These are phyloP conservation scores for Andrena dorsata DNA, from an alignment of 2,888 invertebrate genomes.

Conservation along the genomic window DNA sequence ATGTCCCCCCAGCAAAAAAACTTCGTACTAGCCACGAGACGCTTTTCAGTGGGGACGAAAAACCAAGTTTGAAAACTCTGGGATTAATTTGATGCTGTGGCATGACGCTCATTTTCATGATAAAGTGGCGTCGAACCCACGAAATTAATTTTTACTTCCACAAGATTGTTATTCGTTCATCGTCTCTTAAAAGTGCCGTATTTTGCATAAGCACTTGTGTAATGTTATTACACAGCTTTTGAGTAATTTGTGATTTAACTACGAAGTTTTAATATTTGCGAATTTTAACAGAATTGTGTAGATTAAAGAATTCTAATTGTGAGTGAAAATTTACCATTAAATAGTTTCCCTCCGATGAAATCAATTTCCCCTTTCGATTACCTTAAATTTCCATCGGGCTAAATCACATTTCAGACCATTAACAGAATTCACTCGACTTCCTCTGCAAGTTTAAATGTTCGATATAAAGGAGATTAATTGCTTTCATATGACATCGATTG, in stretches of 20 bases:
- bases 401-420: neutral
- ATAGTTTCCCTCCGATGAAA: neutral
- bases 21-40: no score
- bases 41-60: neutral
- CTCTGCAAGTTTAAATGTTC: neutral
- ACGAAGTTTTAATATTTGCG: no score
- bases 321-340: neutral
- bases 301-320: neutral
- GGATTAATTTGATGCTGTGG: slow-evolving; percentile 13
- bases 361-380: slow-evolving; percentile 14
- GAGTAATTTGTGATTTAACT: neutral
- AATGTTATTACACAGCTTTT: neutral
- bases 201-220: neutral
- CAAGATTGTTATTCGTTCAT: slow-evolving; percentile 53
- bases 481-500: neutral
- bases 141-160: slow-evolving; percentile 47
- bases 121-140: neutral
- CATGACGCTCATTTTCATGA: slow-evolving; percentile 11
- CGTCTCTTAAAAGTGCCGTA: neutral
- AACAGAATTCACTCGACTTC: slow-evolving; percentile 12
- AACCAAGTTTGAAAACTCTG: slow-evolving; percentile 4
- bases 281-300: no score
- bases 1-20: neutral
- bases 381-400: neutral
- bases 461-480: neutral